Evolutionary conservation across 2,888 invertebrate species (phyloP), one percentile per base, ranked within the genome.

Genomic region (Hypsopygia costalis): DNA sequence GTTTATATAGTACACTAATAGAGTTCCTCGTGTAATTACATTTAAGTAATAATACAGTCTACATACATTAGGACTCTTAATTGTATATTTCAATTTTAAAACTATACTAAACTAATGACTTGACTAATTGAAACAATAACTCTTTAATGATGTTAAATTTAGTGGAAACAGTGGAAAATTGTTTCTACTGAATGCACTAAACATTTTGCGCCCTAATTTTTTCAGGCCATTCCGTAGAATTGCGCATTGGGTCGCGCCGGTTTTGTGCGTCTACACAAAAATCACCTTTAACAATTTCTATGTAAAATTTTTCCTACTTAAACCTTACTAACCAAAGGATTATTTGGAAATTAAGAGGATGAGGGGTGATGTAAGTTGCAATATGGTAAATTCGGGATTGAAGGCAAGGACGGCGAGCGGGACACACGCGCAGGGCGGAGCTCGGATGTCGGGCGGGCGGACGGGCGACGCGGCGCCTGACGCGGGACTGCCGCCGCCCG

Each of bases 171-270:
- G 16, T 16, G 16, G 16, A n/a, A n/a, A n/a, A 16, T 16, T 16
- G 16, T 2, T 12, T 32, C 6, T 4, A 60, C 58, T 40, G 25
- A n/a, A n/a, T 25, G 1, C 25, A 25, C 25, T 51, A 41, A 51
- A 49, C 59, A 54, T 56, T 60, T 58, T 63, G 62, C 61, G 69
- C 55, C 62, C 74, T 58, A 75, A 68, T 75, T 78, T 73, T 73
- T 73, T 72, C 61, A 49, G 62, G 63, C 61, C 65, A 56, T 73
- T 72, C 58, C 64, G 64, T 70, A 70, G 79, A 74, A 81, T 80
- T 87, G 87, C 87, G 87, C 87, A 88, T 80, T 73, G 75, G 65
- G 70, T 65, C 76, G 86, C 85, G 86, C 79, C 74, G 81, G 62
- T 74, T 72, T 69, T 64, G 55, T 65, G 55, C 52, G 55, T 64